Conservation (phyloP, 2,113 vertebrate species). For the Reinhardtius hippoglossoides region DNA sequence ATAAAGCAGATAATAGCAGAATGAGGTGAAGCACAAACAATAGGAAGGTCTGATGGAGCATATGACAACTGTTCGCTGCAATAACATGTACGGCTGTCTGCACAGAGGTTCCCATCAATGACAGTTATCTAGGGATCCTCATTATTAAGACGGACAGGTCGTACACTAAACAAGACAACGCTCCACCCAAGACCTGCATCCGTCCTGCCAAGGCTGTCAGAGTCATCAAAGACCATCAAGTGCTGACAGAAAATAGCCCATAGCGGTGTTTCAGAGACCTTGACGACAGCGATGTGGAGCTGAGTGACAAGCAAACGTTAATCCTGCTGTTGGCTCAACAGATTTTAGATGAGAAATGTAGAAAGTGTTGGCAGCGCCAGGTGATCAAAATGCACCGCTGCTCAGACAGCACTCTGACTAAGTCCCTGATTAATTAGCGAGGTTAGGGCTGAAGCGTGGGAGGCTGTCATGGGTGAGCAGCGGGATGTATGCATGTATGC, state of each 20-base stretch:
- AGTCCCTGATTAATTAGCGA: conserved; percentile 66
- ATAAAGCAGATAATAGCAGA: background rate
- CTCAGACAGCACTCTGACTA: conserved; percentile 46
- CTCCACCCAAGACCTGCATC: conserved; percentile 28
- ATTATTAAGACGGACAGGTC: conserved; percentile 52
- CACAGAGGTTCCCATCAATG: conserved; percentile 9
- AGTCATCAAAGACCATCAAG: conserved; percentile 55
- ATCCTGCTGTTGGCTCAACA: conserved; percentile 56
- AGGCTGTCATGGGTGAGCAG: conserved; percentile 44
- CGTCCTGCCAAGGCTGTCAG: conserved; percentile 22
- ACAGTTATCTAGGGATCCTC: conserved; percentile 23
- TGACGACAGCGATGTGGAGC: background rate
- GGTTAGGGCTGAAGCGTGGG: conserved; percentile 51
- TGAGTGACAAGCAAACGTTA: conserved; percentile 51
- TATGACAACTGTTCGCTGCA: conserved; percentile 25
- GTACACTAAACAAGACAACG: conserved; percentile 17
- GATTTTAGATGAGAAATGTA: conserved; percentile 44
- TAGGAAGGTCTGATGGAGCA: background rate
- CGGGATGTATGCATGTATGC: background rate
- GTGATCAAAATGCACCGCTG: conserved; percentile 57
- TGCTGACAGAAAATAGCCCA: conserved; percentile 48
- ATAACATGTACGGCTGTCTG: conserved; percentile 26
- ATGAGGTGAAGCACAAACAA: conserved; percentile 29
- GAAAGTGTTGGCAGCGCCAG: conserved; percentile 46
- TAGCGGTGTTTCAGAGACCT: conserved; percentile 35